Base-by-base conservation (phyloP, 2,113 vertebrate species). In the Tylochromis polylepis region DNA sequence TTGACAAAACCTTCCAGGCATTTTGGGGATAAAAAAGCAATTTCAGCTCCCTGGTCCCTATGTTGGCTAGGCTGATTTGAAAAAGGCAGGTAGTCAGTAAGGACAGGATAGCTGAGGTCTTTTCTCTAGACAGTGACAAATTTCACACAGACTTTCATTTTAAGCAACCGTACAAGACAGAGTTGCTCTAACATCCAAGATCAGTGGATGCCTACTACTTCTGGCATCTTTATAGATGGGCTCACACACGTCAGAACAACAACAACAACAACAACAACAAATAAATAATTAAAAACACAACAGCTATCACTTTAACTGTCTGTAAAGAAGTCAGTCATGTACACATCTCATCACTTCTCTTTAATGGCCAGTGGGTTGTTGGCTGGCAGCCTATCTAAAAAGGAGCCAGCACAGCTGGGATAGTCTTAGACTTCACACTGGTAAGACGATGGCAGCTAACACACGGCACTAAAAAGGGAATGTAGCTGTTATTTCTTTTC, bases 11-110 rank as follows among this genome's bases (percentile, higher is more conserved):
- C 93, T 93, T 87, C 60, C 60, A 85, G 91, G 88, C 92, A 91
- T 93, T 93, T 91, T 88, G 77, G 82, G 89, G 89, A 93, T 88
- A 91, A 91, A 93, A 95, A 92, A 93, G 88, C 90, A 92, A 95
- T 93, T 95, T 94, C 90, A 90, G 78, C 78, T 78, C 85, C 80
- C 83, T 49, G 31, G 58, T 41, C 46, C 36, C 46, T 72, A 77
- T 41, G 88, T 89, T 87, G 85, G 83, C 82, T 51, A 20, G 67
- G 86, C 80, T 82, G 78, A 91, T 92, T 84, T 88, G 85, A 90
- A 83, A 88, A 81, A 85, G 43, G 89, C 79, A 81, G 62, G 72
- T 53, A 77, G 72, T 53, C 27, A 53, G 46, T 77, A 34, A 77
- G 72, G 84, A 84, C 36, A 56, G 81, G 65, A 89, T 55, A 75